Conservation (phyloP, 2,888 invertebrate genomes). For the Drosophila nr. perissopoda region DNA sequence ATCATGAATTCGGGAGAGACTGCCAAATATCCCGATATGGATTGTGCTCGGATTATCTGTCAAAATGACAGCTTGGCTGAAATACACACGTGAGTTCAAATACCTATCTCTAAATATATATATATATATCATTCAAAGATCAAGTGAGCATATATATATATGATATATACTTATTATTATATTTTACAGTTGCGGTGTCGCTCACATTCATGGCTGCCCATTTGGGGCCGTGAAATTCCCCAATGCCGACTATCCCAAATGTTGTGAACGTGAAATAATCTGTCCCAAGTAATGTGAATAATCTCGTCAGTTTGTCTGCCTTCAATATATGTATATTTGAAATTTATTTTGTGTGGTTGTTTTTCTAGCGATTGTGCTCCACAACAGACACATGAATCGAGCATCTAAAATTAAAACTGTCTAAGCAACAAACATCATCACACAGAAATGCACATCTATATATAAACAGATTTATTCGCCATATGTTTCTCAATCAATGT, state of each 20-base stretch:
- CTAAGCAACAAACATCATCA: neutral
- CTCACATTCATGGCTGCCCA: slow-evolving; percentile 24
- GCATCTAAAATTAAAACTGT: slow-evolving; percentile 26
- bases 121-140: too few species aligned
- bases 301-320: neutral
- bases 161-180: neutral
- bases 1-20: slow-evolving; percentile 41
- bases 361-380: slow-evolving; percentile 17
- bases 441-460: neutral
- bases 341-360: slow-evolving; percentile 12
- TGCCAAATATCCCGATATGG: slow-evolving; percentile 29
- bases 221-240: slow-evolving; percentile 46
- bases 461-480: neutral
- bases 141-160: too few species aligned
- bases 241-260: slow-evolving; percentile 55
- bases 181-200: slow-evolving; percentile 56
- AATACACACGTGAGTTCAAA: slow-evolving; percentile 54
- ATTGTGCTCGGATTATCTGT: slow-evolving; percentile 59
- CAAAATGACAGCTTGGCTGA: slow-evolving; percentile 25
- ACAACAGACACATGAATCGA: slow-evolving; percentile 8
- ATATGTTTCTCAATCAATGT: neutral
- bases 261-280: slow-evolving; percentile 46
- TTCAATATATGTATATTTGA: neutral
- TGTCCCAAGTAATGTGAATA: slow-evolving; percentile 2
- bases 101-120: neutral